Evolutionary conservation across 2,797 vertebrate genomes (phyloP), one percentile per base, ranked within the genome.

Genomic region (Adelosebastes latens): DNA sequence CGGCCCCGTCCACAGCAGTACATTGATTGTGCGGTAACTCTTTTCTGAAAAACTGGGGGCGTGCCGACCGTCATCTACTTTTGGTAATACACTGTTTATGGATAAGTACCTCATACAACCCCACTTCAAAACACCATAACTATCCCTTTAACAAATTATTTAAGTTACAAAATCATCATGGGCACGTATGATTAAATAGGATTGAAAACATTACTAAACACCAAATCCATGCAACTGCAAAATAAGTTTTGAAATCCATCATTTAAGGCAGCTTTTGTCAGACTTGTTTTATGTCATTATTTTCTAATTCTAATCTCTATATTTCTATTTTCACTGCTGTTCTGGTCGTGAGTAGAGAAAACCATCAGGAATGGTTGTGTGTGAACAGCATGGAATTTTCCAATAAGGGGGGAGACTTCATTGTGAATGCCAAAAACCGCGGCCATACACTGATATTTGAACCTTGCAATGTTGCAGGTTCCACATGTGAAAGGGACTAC

Each of bases 401-500:
- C 88, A 90, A 80, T 65, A 77, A 0, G 12, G 24, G 12, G 14
- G 76, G 61, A 79, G 59, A 77, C 72, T 39, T 84, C 27, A 62
- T 66, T 69, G 12, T 74, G 75, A 87, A 81, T 79, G 77, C 79
- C 81, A 85, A 75, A 88, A 85, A 71, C 66, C 69, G 68, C n/a
- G 6, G 77, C 61, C 62, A 25, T 56, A 69, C 70, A 59, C 70
- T 71, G 81, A 83, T 84, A 83, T 80, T 87, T 81, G 70, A 89
- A 85, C 84, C 61, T 79, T 86, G 77, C 83, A 67, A n/a, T 75
- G 78, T 82, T 82, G 75, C 87, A 81, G 86, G 87, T 86, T 89
- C 81, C 78, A 73, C 84, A 84, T 83, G 76, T 84, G 73, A 83
- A 83, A 71, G 22, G n/a, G 65, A 69, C 61, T 61, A 36, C 53